Evolutionary conservation across 2,797 vertebrate species (phyloP).

Genomic region (Pristis pectinata): DNA sequence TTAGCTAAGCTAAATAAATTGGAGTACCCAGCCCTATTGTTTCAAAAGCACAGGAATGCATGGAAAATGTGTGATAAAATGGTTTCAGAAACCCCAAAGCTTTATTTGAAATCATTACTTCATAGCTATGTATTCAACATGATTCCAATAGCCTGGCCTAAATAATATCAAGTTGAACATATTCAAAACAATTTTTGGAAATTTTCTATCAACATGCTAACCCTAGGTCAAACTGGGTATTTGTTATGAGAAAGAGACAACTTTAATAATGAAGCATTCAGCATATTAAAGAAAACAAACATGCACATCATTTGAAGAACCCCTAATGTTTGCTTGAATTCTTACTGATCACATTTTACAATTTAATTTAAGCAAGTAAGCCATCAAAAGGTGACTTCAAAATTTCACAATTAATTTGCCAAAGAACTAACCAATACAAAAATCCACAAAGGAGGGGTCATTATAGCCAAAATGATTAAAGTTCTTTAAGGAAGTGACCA

Average conservation of each 20-base stretch:
- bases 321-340: neutral
- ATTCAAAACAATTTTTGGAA: neutral
- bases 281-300: neutral
- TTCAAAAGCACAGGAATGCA: neutral
- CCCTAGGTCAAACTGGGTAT: neutral
- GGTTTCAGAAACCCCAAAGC: neutral
- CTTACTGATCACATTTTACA: neutral
- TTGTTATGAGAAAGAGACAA: neutral
- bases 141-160: neutral
- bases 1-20: neutral
- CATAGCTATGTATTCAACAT: neutral
- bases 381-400: neutral
- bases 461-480: neutral
- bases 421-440: neutral
- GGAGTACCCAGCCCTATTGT: neutral
- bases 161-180: neutral
- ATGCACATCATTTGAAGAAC: neutral
- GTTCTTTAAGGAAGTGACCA: neutral
- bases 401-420: neutral
- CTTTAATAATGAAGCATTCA: neutral
- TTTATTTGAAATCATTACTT: constrained; percentile 25
- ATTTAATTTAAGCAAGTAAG: neutral
- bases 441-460: neutral
- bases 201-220: neutral
- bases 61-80: neutral